Evolutionary conservation across 2,113 vertebrate genomes (phyloP).

Genomic region (Empidonax alnorum): DNA sequence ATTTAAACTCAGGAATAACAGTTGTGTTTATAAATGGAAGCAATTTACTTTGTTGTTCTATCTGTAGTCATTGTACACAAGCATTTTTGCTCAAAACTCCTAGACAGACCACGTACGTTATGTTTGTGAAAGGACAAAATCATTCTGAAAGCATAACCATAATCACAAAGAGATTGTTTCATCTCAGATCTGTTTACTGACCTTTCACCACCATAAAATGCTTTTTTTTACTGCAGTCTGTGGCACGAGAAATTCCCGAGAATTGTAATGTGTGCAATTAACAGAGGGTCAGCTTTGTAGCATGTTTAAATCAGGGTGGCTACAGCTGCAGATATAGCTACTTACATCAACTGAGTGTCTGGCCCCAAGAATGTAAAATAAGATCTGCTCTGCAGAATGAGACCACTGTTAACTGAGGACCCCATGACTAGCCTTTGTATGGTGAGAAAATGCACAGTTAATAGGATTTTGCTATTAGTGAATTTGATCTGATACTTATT

Average conservation of each 20-base stretch:
- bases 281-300: not conserved
- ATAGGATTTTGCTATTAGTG: slow-evolving; percentile 73
- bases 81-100: not conserved
- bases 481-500: slow-evolving; percentile 59
- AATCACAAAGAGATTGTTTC: not conserved
- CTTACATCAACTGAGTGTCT: not conserved
- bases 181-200: not conserved
- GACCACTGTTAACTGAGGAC: slow-evolving; percentile 46
- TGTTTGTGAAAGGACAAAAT: not conserved
- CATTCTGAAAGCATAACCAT: not conserved
- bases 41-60: not conserved
- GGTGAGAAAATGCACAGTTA: slow-evolving; percentile 70
- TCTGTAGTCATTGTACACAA: not conserved
- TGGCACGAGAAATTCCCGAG: slow-evolving; percentile 36
- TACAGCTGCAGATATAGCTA: not conserved
- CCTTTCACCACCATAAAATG: slow-evolving; percentile 10
- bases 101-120: not conserved
- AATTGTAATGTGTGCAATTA: not conserved
- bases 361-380: slow-evolving; percentile 55
- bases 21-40: not conserved
- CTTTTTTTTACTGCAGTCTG: not conserved
- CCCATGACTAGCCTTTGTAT: slow-evolving; percentile 64
- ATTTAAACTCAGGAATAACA: not conserved
- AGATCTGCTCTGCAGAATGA: slow-evolving; percentile 42
- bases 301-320: not conserved